Evolutionary conservation across 2,888 invertebrate species (phyloP), one percentile per base, ranked within the genome.

Genomic region (Caenorhabditis sinica): DNA sequence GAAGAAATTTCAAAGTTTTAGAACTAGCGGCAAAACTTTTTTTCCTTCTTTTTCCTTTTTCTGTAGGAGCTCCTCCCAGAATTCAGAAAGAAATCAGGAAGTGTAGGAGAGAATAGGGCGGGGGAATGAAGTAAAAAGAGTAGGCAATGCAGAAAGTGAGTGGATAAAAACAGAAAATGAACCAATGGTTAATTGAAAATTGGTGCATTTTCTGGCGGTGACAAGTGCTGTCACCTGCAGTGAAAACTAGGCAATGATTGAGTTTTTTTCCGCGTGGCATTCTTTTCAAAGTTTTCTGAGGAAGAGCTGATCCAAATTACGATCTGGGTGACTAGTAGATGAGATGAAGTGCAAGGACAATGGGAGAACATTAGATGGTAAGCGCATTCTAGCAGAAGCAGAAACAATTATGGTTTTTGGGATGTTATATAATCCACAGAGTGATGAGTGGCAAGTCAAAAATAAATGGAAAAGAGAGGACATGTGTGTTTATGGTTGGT

Each of bases 141-240:
- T 20, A 66, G 40, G 56, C n/a, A 28, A 75, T 63, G 30, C 40
- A 17, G 13, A 40, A 13, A 45, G n/a, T 53, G 11, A 51, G 30
- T 20, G 43, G 36, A 72, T 45, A 51, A 81, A 81, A 81, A 49
- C 72, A 80, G 56, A 73, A 73, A 71, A 33, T 73, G 63, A 75
- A 75, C 74, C 69, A 82, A 61, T 71, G 75, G 69, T 75, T 82
- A 82, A 82, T 82, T 82, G 71, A 56, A 82, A 82, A 76, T 63
- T 30, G 74, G 71, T 75, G 74, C 69, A 74, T 75, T 56, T 63
- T 49, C 53, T 82, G 82, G 36, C 45, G 13, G 49, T 82, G 82
- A 82, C 82, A 82, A 71, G 82, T 58, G 60, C 71, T 75, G 75
- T 71, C 75, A 63, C 49, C 40, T 20, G 20, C 82, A 82, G 71